These are phyloP conservation scores for Mamestra brassicae DNA, from an alignment of 2,888 invertebrate species.

Conservation along the genomic window DNA sequence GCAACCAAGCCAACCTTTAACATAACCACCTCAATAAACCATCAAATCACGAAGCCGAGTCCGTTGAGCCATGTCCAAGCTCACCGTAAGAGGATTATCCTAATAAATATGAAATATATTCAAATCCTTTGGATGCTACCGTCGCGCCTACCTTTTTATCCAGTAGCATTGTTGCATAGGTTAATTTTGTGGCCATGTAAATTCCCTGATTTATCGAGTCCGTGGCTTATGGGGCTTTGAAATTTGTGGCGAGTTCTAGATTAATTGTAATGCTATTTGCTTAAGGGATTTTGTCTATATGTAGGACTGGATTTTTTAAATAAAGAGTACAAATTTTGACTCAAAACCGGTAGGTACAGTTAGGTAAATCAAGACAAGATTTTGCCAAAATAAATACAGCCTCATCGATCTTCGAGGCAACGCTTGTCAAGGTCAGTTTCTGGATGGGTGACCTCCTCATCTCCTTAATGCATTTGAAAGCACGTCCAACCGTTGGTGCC, in stretches of 20 bases:
- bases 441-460: no score
- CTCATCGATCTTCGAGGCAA: no score
- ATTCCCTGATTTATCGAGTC: slow-evolving; percentile 67
- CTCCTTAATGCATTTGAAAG: no score
- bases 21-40: slow-evolving; percentile 68
- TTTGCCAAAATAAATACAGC: no score
- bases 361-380: no score
- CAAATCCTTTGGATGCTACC: slow-evolving; percentile 74
- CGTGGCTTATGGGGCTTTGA: slow-evolving; percentile 45
- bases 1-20: not conserved
- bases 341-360: no score
- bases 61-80: slow-evolving; percentile 69
- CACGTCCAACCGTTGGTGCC: no score
- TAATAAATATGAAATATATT: slow-evolving; percentile 85
- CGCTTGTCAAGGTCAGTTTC: no score
- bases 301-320: slow-evolving; percentile 2
- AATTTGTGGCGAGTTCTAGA: slow-evolving; percentile 31
- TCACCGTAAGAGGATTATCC: slow-evolving; percentile 83
- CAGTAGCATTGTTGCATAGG: slow-evolving; percentile 65
- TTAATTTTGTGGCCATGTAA: slow-evolving; percentile 67
- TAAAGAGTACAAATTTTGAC: no score
- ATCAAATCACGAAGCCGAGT: slow-evolving; percentile 69
- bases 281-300: slow-evolving; percentile 24
- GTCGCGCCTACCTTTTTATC: slow-evolving; percentile 69
- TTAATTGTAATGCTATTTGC: slow-evolving; percentile 23